Conservation (phyloP, 2,113 vertebrate genomes). For the Brienomyrus longianalis region DNA sequence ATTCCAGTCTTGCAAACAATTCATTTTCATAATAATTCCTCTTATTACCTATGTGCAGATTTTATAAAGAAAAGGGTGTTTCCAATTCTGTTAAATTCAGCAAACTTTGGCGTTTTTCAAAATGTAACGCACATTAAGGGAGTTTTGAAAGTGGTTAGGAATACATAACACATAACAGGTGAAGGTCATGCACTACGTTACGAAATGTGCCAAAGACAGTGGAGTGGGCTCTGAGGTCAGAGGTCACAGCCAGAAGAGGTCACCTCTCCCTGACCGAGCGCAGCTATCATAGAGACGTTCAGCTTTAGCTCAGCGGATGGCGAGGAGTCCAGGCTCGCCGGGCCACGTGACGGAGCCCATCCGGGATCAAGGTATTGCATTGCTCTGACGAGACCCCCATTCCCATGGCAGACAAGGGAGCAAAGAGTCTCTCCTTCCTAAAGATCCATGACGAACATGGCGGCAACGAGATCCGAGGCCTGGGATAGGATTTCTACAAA, state of each 20-base stretch:
- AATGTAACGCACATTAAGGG: neutral
- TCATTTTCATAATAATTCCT: neutral
- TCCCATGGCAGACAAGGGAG: slow-evolving; percentile 18
- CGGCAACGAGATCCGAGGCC: slow-evolving; percentile 63
- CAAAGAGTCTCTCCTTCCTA: slow-evolving; percentile 56
- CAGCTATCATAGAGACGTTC: neutral
- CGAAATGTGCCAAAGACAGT: neutral
- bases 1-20: neutral
- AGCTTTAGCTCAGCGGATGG: slow-evolving; percentile 14
- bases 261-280: neutral
- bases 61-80: neutral
- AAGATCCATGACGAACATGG: slow-evolving; percentile 65
- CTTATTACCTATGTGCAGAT: neutral
- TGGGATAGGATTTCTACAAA: slow-evolving; percentile 66
- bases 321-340: neutral
- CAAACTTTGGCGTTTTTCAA: neutral
- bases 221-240: neutral
- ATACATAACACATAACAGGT: neutral
- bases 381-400: slow-evolving; percentile 14
- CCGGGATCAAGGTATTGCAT: slow-evolving; percentile 17
- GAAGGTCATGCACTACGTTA: neutral
- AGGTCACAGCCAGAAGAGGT: neutral
- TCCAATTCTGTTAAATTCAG: neutral
- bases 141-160: neutral
- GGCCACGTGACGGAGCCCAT: no score